Evolutionary conservation across 1,140 invertebrate genomes (phyloP), one percentile per base, ranked within the genome.

Genomic region (Metaphire vulgaris): DNA sequence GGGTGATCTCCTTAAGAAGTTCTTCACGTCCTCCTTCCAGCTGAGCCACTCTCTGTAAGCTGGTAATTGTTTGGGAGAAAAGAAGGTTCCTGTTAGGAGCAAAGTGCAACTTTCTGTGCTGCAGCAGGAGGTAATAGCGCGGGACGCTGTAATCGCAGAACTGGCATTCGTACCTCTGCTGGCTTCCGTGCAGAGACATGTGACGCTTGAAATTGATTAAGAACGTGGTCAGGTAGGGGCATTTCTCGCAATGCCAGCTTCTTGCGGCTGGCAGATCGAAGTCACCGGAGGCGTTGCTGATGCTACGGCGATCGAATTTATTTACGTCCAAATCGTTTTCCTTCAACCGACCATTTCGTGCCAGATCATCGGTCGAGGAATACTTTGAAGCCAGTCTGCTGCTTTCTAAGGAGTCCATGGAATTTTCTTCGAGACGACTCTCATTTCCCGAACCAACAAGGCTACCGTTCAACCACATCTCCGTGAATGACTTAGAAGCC

Each of bases 161-260:
- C 77, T 92, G 90, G 86, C 94, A 96, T 76, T 90, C 91, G 84
- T 93, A 94, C 77, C 91, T 89, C 83, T 93, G 92, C 79, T 91
- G 91, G 0, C 92, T 91, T 6, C 93, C 93, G 83, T 96, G 94
- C 1, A 95, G 84, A 2, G 90, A 90, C 77, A 93, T 85, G 85
- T 95, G 94, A 21, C 92, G 89, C 81, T 92, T 91, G 82, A 93
- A 95, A 82, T 94, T 92, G 80, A 92, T 91, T 41, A 91, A 87
- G 84, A 95, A 94, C 81, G 93, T 92, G 85, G 94, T 95, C 0
- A 92, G 92, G 28, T 92, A 93, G 0, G 93, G 93, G 84, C 93
- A 95, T 86, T 93, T 93, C 74, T 86, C 85, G 80, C 85, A 86
- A 64, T 82, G 80, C 79, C 81, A 86, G 33, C 33, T 33, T 28